A percentile compares a stretch with the other conserved stretches of the same genome.
These are phyloP conservation scores for Apogon talboti DNA, from an alignment of 2,797 vertebrate genomes.

Conservation along the genomic window DNA sequence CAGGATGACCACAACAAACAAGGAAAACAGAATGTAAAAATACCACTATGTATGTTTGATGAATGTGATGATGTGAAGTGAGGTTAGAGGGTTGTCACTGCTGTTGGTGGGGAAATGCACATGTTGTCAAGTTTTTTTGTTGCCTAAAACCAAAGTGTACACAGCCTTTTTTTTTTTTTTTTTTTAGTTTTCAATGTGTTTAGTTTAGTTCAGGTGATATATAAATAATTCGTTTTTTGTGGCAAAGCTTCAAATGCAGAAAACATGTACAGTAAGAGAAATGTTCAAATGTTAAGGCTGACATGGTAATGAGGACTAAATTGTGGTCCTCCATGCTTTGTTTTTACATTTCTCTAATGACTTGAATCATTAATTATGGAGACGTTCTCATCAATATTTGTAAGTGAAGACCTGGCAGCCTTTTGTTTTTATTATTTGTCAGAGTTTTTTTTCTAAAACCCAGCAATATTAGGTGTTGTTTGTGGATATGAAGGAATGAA, in stretches of 20 bases:
- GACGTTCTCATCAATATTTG: background rate
- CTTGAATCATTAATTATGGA: background rate
- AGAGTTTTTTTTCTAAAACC: conserved; percentile 16
- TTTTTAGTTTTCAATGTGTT: background rate
- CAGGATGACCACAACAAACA: background rate
- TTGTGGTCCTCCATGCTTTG: background rate
- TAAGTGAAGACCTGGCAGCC: background rate
- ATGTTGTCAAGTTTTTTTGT: background rate
- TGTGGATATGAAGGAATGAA: conserved; percentile 11
- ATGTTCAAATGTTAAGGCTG: background rate
- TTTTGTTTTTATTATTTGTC: background rate
- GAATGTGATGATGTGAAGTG: conserved; percentile 28
- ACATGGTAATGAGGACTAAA: background rate
- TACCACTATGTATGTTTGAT: background rate
- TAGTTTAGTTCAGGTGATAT: too few relatives aligned
- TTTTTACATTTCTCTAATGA: conserved; percentile 10
- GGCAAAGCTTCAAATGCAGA: background rate
- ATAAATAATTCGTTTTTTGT: background rate
- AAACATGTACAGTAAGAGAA: background rate
- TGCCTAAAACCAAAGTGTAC: conserved; percentile 24
- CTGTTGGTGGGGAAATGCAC: background rate
- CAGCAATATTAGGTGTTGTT: background rate
- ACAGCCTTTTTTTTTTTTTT: background rate
- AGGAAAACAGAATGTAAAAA: background rate
- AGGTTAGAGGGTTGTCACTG: too few relatives aligned